Conservation (phyloP, 2,797 vertebrate genomes). For the Euthynnus affinis region DNA sequence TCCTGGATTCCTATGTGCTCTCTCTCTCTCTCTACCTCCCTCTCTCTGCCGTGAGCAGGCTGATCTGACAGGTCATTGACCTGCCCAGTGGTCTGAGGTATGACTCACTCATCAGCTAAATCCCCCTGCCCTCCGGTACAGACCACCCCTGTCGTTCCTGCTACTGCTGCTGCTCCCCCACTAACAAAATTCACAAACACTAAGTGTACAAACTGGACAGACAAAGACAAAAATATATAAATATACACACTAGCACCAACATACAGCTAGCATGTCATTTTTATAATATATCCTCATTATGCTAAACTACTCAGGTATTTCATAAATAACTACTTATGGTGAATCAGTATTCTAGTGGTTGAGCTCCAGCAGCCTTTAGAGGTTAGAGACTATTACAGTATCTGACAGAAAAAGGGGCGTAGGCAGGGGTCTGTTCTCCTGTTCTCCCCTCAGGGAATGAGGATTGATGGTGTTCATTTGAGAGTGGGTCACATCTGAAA, state of each 20-base stretch:
- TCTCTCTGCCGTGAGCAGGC: conserved; percentile 35
- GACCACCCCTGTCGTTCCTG: conserved; percentile 13
- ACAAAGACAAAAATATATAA: background rate
- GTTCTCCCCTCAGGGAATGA: conserved; percentile 54
- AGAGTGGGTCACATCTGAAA: conserved; percentile 70
- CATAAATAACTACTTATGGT: conserved; percentile 21
- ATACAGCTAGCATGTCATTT: conserved; percentile 1
- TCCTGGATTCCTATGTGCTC: conserved; percentile 60
- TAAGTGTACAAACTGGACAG: background rate
- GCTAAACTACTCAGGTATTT: conserved; percentile 13
- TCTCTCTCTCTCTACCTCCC: conserved; percentile 1
- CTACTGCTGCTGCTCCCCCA: conserved; percentile 3
- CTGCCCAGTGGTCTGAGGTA: conserved; percentile 63
- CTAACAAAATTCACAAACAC: conserved; percentile 8
- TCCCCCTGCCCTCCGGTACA: conserved; percentile 19
- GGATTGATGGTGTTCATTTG: conserved; percentile 75
- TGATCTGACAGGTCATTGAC: conserved; percentile 70
- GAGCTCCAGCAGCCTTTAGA: conserved; percentile 36
- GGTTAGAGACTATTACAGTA: conserved; percentile 55
- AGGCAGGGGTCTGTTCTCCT: conserved; percentile 43
- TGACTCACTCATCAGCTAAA: conserved; percentile 71
- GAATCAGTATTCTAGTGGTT: conserved; percentile 54
- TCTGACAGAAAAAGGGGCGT: conserved; percentile 42
- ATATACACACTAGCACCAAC: background rate
- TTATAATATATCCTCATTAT: conserved; percentile 18